Evolutionary conservation across 2,797 vertebrate species (phyloP).

Genomic region (Discoglossus pictus): DNA sequence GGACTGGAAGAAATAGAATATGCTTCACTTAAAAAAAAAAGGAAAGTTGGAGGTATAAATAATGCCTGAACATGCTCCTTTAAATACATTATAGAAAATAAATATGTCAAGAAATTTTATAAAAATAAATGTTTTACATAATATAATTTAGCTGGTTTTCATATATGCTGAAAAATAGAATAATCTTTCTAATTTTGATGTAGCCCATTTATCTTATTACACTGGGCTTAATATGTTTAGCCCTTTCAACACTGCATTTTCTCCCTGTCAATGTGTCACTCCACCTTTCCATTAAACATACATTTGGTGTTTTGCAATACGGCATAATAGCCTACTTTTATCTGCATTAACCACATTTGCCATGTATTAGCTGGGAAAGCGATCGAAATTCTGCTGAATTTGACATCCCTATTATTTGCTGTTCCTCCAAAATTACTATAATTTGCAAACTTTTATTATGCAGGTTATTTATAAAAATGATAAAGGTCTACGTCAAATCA

Average conservation of each 20-base stretch:
- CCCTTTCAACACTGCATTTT: not conserved
- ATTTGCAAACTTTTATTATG: constrained; percentile 46
- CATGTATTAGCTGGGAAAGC: constrained; percentile 26
- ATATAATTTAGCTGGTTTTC: no score
- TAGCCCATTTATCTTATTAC: not conserved
- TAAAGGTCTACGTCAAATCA: constrained; percentile 10
- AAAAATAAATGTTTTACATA: constrained; percentile 30
- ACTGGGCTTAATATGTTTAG: not conserved
- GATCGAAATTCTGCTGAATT: constrained; percentile 42
- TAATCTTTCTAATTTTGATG: constrained; percentile 1
- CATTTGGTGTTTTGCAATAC: constrained; percentile 35
- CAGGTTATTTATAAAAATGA: constrained; percentile 45
- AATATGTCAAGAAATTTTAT: no score
- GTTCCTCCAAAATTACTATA: constrained; percentile 41
- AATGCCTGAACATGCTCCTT: no score
- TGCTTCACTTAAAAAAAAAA: no score
- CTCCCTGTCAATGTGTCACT: constrained; percentile 10
- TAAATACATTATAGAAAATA: no score
- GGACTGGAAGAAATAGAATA: no score
- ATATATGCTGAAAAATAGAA: not conserved
- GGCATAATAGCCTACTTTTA: constrained; percentile 44
- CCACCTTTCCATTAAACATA: constrained; percentile 10
- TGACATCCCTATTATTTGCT: constrained; percentile 43
- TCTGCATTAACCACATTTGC: constrained; percentile 27
- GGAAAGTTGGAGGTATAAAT: no score